phyloP scores from a whole-genome alignment of 2,797 vertebrate genomes.

The Tragelaphus eurycerus region DNA sequence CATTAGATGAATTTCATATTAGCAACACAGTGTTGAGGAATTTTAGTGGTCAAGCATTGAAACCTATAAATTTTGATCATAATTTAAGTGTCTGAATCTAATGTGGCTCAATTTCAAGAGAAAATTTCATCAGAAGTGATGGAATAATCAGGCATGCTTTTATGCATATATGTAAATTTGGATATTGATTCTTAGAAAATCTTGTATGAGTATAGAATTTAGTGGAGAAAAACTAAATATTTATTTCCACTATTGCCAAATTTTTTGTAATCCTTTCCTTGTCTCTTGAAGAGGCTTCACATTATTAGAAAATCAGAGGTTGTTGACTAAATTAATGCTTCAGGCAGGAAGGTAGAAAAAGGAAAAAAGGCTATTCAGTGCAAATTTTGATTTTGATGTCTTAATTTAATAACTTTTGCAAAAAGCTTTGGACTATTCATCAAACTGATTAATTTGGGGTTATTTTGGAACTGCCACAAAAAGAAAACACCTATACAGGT shows the following conservation, averaged over 20 bases:
- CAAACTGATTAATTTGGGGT: background rate
- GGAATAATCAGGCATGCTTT: background rate
- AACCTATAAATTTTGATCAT: background rate
- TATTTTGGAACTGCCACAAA: background rate
- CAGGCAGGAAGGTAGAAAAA: background rate
- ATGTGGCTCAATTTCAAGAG: background rate
- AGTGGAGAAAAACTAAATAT: background rate
- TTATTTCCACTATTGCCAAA: background rate
- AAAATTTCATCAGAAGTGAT: background rate
- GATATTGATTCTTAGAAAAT: background rate
- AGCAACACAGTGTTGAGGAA: background rate
- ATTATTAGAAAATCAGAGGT: background rate
- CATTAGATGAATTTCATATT: background rate
- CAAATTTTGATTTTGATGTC: background rate
- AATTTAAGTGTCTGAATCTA: background rate
- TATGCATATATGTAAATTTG: background rate
- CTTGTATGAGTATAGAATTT: background rate
- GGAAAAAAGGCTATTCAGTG: background rate
- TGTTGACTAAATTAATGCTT: constrained; percentile 3
- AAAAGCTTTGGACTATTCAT: background rate
- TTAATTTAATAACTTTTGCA: background rate
- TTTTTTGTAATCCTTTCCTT: background rate
- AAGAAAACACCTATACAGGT: background rate
- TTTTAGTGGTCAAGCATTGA: background rate
- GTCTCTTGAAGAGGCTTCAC: background rate